A percentile compares a stretch with the other conserved stretches of the same genome.
Evolutionary conservation across 2,113 vertebrate genomes (phyloP).

Genomic region (Brachyhypopomus gauderio): DNA sequence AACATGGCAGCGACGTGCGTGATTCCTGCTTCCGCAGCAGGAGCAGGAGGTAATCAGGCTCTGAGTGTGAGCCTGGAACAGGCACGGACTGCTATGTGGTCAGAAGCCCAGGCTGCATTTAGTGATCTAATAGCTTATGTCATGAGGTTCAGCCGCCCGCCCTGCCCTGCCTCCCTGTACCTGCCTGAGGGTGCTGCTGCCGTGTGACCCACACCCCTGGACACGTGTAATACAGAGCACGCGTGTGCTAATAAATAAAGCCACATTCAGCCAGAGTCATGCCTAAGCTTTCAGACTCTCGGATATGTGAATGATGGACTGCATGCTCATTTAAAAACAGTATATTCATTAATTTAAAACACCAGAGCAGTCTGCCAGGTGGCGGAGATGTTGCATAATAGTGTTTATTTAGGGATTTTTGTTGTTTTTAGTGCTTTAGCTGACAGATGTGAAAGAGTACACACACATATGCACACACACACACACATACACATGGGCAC

Average conservation of each 20-base stretch:
- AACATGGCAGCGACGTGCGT: conserved; percentile 50
- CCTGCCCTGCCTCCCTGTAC: conserved; percentile 19
- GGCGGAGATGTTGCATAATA: conserved; percentile 13
- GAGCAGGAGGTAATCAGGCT: conserved; percentile 69
- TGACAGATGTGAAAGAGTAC: conserved; percentile 36
- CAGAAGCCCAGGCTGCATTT: background rate
- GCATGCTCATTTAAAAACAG: conserved; percentile 8
- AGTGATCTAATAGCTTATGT: conserved; percentile 50
- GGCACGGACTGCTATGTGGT: conserved; percentile 10
- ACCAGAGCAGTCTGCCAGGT: conserved; percentile 4
- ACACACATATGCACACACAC: conserved; percentile 38
- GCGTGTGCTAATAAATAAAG: conserved; percentile 21
- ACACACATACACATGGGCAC: background rate
- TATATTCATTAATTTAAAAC: conserved; percentile 28
- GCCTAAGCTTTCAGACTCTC: conserved; percentile 26
- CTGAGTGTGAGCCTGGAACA: conserved; percentile 56
- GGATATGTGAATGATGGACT: conserved; percentile 20
- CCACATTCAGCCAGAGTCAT: conserved; percentile 17
- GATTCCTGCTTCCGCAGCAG: conserved; percentile 37
- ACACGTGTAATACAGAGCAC: background rate
- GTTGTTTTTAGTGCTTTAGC: conserved; percentile 22
- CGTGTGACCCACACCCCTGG: background rate
- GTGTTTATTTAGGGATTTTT: conserved; percentile 1
- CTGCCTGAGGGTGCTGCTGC: background rate
- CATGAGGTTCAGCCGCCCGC: conserved; percentile 9